Conservation (phyloP, 2,888 invertebrate genomes). For the Lycophotia porphyrea region DNA sequence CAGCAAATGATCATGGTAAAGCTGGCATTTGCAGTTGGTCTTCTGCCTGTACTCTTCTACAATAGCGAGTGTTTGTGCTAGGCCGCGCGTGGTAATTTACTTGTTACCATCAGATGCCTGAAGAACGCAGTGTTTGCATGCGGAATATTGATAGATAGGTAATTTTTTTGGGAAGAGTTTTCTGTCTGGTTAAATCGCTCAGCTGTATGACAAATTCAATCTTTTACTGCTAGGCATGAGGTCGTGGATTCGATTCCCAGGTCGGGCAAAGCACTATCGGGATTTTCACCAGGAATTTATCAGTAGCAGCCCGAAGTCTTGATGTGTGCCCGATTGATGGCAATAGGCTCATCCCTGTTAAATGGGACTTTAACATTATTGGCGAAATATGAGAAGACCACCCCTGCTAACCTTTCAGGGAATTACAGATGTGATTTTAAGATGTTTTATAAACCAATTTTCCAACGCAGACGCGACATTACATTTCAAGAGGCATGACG, state of each 20-base stretch:
- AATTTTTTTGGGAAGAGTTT: not conserved
- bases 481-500: constrained; percentile 8
- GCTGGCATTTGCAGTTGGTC: not conserved
- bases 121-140: constrained; percentile 14
- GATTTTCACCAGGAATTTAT: not conserved
- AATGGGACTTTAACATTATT: not conserved
- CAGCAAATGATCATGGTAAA: not conserved
- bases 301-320: not conserved
- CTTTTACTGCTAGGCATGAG: not conserved
- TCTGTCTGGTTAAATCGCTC: not conserved
- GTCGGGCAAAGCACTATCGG: not conserved
- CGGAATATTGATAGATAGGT: constrained; percentile 1
- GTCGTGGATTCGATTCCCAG: not conserved
- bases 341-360: not conserved
- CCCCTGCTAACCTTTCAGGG: not conserved
- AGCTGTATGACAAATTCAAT: not conserved
- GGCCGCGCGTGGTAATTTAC: constrained; percentile 52
- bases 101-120: constrained; percentile 33
- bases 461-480: not conserved
- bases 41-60: constrained; percentile 5
- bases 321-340: not conserved
- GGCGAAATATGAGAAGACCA: not conserved
- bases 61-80: constrained; percentile 48
- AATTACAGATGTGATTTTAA: not conserved
- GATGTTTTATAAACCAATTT: constrained; percentile 1